Base-by-base conservation (phyloP, 2,888 invertebrate species). In the Spialia ferax region DNA sequence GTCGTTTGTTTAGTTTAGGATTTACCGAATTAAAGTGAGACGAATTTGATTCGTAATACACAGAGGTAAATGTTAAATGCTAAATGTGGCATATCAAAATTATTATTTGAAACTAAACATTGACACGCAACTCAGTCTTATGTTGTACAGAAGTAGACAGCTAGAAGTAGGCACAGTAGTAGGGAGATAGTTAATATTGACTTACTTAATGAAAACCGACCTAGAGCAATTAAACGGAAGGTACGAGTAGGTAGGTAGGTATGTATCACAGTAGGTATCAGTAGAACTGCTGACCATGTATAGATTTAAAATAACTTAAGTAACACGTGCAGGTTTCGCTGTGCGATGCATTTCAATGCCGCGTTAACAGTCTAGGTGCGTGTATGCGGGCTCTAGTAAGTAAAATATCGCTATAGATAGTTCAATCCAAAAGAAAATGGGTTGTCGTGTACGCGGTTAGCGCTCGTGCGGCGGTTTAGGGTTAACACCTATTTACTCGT, bases 391-490 rank as follows among this genome's bases (percentile, higher is more conserved):
- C 18, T 22, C n/a, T 32, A 29, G 45, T 48, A 48, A 60, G 60
- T 45, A 26, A 48, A 48, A 15, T 48, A 29, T 60, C 60, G 26
- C 26, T 26, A 29, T 66, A 68, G 63, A 67, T 70, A 62, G 67
- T 68, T 65, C 56, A 64, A 68, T 68, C 63, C 70, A 65, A 63
- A 66, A 64, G 70, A 72, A 72, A 73, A 70, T 71, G 75, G 75
- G 79, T 78, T 79, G 70, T 73, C 68, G 48, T 52, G 52, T 42
- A 59, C 50, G 57, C 67, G 54, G 63, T 59, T 57, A 64, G 38
- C 42, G 32, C 56, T 57, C 65, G 65, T 65, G 65, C 59, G 22
- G 52, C 22, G 15, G 22, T 22, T 10, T 50, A 65, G 59, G 64
- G 64, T 64, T 64, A 48, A 23, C 64, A 54, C 7, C 8, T 18